phyloP scores from a whole-genome alignment of 2,888 invertebrate genomes.

The Catocala sponsa region DNA sequence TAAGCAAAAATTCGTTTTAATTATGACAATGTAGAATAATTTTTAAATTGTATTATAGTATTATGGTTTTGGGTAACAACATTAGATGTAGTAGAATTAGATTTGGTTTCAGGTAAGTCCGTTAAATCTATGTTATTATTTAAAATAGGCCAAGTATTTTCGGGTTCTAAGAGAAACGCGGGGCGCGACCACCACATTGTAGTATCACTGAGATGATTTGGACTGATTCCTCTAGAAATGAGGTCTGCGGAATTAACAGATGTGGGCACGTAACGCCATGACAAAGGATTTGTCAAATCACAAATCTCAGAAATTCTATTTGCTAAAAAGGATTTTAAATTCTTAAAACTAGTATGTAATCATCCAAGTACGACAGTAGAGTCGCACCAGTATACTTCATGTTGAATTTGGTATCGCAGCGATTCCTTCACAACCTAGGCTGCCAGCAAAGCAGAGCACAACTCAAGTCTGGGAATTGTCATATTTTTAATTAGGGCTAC shows the following conservation, averaged over 20 bases:
- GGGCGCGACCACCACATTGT: conserved; percentile 43
- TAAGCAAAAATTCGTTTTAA: no score
- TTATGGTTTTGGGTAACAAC: no score
- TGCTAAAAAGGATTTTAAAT: conserved; percentile 46
- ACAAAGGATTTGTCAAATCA: conserved; percentile 26
- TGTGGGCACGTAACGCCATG: conserved; percentile 46
- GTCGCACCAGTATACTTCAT: conserved; percentile 39
- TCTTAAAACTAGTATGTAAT: conserved; percentile 33
- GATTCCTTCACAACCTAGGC: no score
- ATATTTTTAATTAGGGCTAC: no score
- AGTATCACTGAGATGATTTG: background rate
- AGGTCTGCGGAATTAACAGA: conserved; percentile 41
- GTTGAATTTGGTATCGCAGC: no score
- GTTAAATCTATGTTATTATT: no score
- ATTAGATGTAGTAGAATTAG: no score
- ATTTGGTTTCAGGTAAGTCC: no score
- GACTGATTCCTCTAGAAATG: conserved; percentile 37
- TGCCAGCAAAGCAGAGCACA: no score
- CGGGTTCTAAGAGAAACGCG: background rate
- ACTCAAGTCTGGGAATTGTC: no score
- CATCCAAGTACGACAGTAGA: conserved; percentile 48
- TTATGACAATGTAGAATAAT: no score
- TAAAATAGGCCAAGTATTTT: background rate
- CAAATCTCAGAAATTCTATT: conserved; percentile 39
- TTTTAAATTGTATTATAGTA: no score